Base-by-base conservation (phyloP, 2,888 invertebrate genomes). In the Drosophila diplacantha region DNA sequence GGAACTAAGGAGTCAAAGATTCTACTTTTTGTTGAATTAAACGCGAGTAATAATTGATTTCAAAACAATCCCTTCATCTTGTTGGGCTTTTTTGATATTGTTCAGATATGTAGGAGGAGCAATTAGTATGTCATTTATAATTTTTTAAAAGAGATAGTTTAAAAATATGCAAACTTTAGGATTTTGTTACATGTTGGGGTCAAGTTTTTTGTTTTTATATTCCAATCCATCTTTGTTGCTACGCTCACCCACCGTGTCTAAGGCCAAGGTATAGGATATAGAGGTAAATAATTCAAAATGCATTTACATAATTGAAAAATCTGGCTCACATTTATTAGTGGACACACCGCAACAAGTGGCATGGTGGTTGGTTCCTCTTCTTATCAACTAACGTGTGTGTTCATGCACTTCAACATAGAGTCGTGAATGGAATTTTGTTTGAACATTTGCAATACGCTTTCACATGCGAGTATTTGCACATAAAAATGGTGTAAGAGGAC, bases 391-490 rank as follows among this genome's bases (percentile, higher is more conserved):
- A 66, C 59, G 63, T 47, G 65, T 71, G 18, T 18, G 58, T 58
- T 64, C 56, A 66, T 80, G 72, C 49, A 53, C 60, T 35, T 67
- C 37, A 43, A 49, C 35, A 56, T 44, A 7, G 24, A 37, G 32
- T 43, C n/a, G 38, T 73, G 68, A 73, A 75, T 72, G 75, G 81
- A 77, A 80, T 77, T 77, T 76, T 50, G 52, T 77, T 76, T 50
- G 52, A 73, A 81, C 69, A 63, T 58, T 62, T 65, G 66, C 69
- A 75, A 59, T 71, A 67, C 71, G 69, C 9, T 69, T 67, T 73
- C 51, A 61, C 67, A 61, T 64, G 44, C 44, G 44, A 44, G 29
- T 29, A 61, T 34, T 26, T n/a, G 14, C 32, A 32, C 29, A 54
- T 77, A 71, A 75, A 77, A 67, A 58, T 55, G 59, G 61, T 70